Conservation (phyloP, 1,140 invertebrate genomes). For the Diorhabda carinulata region DNA sequence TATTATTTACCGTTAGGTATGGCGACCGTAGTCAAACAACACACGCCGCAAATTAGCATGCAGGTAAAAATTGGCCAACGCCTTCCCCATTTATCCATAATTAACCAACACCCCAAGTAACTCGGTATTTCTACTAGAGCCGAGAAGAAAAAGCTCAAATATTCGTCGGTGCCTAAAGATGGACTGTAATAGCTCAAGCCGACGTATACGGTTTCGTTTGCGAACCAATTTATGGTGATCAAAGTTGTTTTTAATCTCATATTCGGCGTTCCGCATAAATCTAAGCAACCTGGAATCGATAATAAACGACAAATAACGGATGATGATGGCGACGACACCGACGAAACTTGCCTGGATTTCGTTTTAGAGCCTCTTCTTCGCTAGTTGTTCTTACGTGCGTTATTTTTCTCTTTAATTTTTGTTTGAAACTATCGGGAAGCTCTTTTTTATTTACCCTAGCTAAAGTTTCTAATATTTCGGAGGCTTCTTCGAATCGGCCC, state of each 20-base stretch:
- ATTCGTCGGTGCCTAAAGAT: constrained; percentile 76
- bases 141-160: constrained; percentile 81
- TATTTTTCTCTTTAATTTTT: constrained; percentile 67
- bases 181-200: constrained; percentile 84
- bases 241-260: constrained; percentile 71
- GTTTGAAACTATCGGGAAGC: constrained; percentile 67
- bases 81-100: constrained; percentile 79
- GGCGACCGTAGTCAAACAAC: constrained; percentile 77
- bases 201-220: constrained; percentile 77
- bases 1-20: constrained; percentile 61
- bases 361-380: constrained; percentile 57
- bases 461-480: constrained; percentile 68
- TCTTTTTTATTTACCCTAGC: constrained; percentile 73
- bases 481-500: constrained; percentile 74
- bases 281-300: constrained; percentile 57
- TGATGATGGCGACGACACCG: not conserved
- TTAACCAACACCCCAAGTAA: constrained; percentile 76
- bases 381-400: constrained; percentile 61
- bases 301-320: no score
- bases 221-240: constrained; percentile 68
- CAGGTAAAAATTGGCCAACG: constrained; percentile 78
- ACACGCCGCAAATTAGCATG: constrained; percentile 77
- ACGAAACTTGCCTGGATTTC: constrained; percentile 38
- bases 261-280: constrained; percentile 78
- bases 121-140: constrained; percentile 81